Base-by-base conservation (phyloP, 2,797 vertebrate genomes). In the Botia kubotai region DNA sequence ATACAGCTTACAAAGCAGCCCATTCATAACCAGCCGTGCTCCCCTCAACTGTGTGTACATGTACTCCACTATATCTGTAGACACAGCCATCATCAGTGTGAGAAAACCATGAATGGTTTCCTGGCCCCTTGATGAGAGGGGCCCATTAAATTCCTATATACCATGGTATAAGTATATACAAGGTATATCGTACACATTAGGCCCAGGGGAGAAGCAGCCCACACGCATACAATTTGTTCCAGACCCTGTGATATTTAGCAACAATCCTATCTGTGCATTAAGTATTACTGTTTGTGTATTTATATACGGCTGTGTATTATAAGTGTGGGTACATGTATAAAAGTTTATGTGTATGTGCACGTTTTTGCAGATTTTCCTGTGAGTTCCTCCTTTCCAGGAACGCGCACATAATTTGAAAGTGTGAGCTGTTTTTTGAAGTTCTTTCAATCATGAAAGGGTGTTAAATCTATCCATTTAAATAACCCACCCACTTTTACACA, bases 401-500 rank as follows among this genome's bases (percentile, higher is more conserved):
- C 1, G 16, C 58, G 72, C 65, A 76, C 60, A 72, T 63, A 36
- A 63, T 66, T 60, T 33, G 17, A 46, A 19, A 6, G 58, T 50
- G 50, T 50, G 50, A 21, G 52, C 39, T 66, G 21, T 68, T 26
- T 67, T 77, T 74, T 53, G 11, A 66, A 36, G 68, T 55, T 68
- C 39, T 79, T 81, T 83, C 82, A 82, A 70, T 82, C 60, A 74
- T 73, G 48, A 78, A 53, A 53, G 68, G 65, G 73, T 82, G 80
- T 84, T 80, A 84, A 86, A 82, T 39, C 29, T 65, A 11, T 57
- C 68, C 68, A 81, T 79, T 79, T 82, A 84, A 84, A 65, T 58
- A 65, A 84, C 74, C 77, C 80, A 84, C 75, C 63, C 68, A 66
- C 81, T 86, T 86, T 86, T 84, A 82, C 52, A 74, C 65, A 58